Percentiles rank a stretch among this genome's conserved stretches.
These are phyloP conservation scores for Aythya fuligula DNA, from an alignment of 2,797 vertebrate genomes.

Conservation along the genomic window DNA sequence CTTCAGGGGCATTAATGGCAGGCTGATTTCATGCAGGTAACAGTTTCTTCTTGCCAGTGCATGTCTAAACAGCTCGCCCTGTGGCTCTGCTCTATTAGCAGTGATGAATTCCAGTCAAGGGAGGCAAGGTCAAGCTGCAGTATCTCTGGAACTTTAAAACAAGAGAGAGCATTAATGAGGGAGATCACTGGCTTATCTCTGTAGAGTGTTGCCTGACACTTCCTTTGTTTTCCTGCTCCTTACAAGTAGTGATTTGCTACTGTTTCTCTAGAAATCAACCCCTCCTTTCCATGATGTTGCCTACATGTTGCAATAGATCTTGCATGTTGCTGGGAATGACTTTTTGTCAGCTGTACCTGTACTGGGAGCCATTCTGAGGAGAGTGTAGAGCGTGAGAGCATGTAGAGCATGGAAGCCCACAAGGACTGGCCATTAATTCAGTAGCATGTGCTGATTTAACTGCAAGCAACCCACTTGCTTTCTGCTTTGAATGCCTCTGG, in stretches of 20 bases:
- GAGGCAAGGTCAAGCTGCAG: slow-evolving; percentile 35
- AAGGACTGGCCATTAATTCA: neutral
- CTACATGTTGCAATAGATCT: neutral
- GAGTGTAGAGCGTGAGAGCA: neutral
- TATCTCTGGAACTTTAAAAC: slow-evolving; percentile 41
- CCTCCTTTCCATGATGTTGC: neutral
- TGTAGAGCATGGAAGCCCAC: neutral
- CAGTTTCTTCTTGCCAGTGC: slow-evolving; percentile 36
- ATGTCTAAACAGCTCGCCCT: slow-evolving; percentile 36
- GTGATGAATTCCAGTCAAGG: slow-evolving; percentile 37
- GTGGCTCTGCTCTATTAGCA: slow-evolving; percentile 45
- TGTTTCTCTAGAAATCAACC: neutral
- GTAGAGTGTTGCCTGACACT: neutral
- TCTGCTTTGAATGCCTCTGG: neutral
- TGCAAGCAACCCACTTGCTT: neutral
- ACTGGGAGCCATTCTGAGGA: neutral
- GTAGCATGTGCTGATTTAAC: neutral
- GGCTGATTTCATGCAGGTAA: slow-evolving; percentile 43
- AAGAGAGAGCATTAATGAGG: slow-evolving; percentile 23
- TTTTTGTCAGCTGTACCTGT: neutral
- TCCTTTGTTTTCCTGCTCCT: neutral
- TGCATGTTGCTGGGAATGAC: neutral
- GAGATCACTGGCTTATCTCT: neutral
- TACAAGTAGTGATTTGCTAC: neutral
- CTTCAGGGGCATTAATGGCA: slow-evolving; percentile 20